Evolutionary conservation across 2,113 vertebrate species (phyloP).

Genomic region (Triplophysa dalaica): DNA sequence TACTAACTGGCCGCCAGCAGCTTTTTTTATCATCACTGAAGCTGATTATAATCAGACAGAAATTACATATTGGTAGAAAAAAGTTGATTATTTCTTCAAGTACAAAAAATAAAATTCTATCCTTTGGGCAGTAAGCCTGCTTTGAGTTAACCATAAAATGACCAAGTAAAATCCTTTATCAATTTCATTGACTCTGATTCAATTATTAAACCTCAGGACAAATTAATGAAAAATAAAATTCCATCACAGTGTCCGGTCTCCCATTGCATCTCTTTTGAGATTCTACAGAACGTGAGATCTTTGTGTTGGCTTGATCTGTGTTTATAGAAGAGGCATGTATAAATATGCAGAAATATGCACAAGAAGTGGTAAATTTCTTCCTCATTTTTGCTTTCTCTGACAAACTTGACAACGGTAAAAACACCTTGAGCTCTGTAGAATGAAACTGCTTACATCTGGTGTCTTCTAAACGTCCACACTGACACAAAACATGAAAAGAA

Average conservation of each 20-base stretch:
- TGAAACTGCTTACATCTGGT: slow-evolving; percentile 48
- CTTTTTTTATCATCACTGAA: slow-evolving; percentile 16
- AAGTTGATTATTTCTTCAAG: too few species aligned
- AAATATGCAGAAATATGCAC: not conserved
- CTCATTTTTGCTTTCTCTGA: slow-evolving; percentile 1
- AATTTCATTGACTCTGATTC: not conserved
- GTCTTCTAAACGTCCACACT: slow-evolving; percentile 49
- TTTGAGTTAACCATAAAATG: not conserved
- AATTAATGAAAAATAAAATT: not conserved
- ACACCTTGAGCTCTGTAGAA: slow-evolving; percentile 9
- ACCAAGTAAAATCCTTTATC: not conserved
- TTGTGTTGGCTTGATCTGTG: not conserved
- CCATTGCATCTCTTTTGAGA: not conserved
- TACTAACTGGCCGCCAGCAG: slow-evolving; percentile 9
- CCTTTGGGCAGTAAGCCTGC: not conserved
- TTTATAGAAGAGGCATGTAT: not conserved
- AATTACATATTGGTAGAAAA: not conserved
- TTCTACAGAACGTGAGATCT: not conserved
- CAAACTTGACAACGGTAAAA: not conserved
- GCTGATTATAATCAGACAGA: slow-evolving; percentile 17
- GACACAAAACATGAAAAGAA: slow-evolving; percentile 53
- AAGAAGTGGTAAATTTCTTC: not conserved
- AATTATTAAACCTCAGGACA: not conserved
- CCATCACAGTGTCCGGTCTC: not conserved
- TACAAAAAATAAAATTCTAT: not conserved